A percentile compares a stretch with the other conserved stretches of the same genome.
phyloP scores from a whole-genome alignment of 2,797 vertebrate genomes.

The Sitta carolinensis region DNA sequence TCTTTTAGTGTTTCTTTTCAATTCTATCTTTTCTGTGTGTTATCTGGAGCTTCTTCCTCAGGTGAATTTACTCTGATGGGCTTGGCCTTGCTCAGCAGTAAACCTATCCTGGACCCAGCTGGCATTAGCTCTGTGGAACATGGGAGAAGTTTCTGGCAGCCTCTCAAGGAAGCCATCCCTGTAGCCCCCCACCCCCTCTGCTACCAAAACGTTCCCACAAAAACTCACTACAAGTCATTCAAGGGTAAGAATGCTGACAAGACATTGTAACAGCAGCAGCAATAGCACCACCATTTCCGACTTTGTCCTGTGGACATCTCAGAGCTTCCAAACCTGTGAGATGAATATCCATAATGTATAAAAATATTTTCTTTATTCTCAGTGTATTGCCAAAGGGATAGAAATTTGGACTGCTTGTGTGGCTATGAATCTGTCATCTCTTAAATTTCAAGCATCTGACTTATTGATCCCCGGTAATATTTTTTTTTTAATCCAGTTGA shows the following conservation, averaged over 20 bases:
- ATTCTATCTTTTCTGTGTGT: neutral
- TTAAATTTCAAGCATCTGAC: neutral
- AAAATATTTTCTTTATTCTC: neutral
- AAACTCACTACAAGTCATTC: neutral
- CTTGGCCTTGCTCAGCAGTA: neutral
- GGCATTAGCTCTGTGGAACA: rapidly evolving
- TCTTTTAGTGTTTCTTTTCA: neutral
- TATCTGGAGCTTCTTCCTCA: neutral
- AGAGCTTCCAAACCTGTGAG: neutral
- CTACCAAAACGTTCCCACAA: neutral
- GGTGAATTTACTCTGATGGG: neutral
- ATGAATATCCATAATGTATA: neutral
- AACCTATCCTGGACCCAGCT: rapidly evolving
- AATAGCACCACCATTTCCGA: neutral
- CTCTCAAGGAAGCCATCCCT: neutral
- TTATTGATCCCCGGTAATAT: neutral
- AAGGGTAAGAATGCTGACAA: neutral
- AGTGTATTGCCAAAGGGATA: neutral
- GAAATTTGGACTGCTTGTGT: neutral
- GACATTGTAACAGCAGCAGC: neutral
- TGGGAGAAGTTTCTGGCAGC: neutral
- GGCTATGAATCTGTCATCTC: neutral
- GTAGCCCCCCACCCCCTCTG: rapidly evolving
- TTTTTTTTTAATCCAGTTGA: neutral
- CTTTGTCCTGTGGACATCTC: neutral